Conservation (phyloP, 2,888 invertebrate species). For the Parochlus steinenii region DNA sequence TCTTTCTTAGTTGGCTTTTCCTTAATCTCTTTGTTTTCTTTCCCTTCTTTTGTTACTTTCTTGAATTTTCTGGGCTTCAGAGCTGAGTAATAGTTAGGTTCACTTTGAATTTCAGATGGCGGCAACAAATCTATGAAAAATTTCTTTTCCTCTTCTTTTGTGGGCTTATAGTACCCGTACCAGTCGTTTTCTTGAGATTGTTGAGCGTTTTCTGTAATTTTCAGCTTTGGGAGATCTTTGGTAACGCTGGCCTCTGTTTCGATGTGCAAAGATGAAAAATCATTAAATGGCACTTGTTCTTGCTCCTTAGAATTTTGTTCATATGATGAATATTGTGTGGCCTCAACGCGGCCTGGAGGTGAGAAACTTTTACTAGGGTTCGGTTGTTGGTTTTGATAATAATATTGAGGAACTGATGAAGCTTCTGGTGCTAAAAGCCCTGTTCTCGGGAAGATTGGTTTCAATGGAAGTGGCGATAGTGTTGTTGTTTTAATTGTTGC, state of each 20-base stretch:
- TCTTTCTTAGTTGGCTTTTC: no score
- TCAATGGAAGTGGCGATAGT: not conserved
- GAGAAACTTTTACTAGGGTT: not conserved
- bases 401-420: constrained; percentile 7
- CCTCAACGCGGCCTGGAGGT: not conserved
- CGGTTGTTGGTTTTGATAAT: not conserved
- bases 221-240: not conserved
- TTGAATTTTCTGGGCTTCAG: constrained; percentile 27
- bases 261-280: constrained; percentile 3
- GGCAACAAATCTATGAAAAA: constrained; percentile 5
- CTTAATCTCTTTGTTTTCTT: constrained; percentile 18
- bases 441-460: not conserved
- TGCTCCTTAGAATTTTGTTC: not conserved
- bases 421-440: constrained; percentile 2
- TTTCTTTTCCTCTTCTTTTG: not conserved
- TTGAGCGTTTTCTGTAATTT: not conserved
- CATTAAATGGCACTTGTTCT: not conserved
- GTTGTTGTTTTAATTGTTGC: not conserved
- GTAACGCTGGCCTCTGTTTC: not conserved
- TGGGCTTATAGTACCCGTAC: constrained; percentile 5
- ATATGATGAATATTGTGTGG: not conserved
- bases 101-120: constrained; percentile 12
- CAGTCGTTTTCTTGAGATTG: constrained; percentile 1
- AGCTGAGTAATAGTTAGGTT: constrained; percentile 21
- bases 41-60: constrained; percentile 23